Conservation (phyloP, 1,140 invertebrate genomes). For the Penaeus chinensis region DNA sequence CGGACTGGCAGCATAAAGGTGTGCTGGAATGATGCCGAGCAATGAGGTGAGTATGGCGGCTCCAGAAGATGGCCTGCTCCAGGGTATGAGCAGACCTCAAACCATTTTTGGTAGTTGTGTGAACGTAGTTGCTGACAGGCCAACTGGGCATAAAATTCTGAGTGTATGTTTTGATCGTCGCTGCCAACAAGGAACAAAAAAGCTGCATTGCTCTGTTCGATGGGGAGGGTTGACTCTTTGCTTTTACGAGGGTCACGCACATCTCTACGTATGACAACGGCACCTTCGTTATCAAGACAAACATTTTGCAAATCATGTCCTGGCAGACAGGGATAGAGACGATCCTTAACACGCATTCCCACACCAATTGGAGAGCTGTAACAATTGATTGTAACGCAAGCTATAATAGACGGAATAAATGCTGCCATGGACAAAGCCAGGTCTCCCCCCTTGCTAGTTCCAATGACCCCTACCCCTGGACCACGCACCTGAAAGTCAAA, state of each 20-base stretch:
- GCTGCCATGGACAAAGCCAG: conserved; percentile 33
- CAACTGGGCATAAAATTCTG: conserved; percentile 5
- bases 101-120: not conserved
- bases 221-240: not conserved
- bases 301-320: too few species aligned
- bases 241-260: not conserved
- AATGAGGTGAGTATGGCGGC: not conserved
- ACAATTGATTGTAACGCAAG: not conserved
- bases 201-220: not conserved
- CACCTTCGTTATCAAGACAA: not conserved
- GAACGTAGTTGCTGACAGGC: not conserved
- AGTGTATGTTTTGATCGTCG: conserved; percentile 15
- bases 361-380: not conserved
- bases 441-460: conserved; percentile 53
- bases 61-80: conserved; percentile 3
- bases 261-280: not conserved
- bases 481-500: conserved; percentile 38
- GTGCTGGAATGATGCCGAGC: conserved; percentile 21
- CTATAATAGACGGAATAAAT: conserved; percentile 34
- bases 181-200: not conserved
- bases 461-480: conserved; percentile 40
- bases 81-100: conserved; percentile 15
- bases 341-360: not conserved
- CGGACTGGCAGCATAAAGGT: too few species aligned
- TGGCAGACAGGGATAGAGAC: not conserved